A percentile compares a stretch with the other conserved stretches of the same genome.
Conservation (phyloP, 2,797 vertebrate species). For the Macrochelys suwanniensis region DNA sequence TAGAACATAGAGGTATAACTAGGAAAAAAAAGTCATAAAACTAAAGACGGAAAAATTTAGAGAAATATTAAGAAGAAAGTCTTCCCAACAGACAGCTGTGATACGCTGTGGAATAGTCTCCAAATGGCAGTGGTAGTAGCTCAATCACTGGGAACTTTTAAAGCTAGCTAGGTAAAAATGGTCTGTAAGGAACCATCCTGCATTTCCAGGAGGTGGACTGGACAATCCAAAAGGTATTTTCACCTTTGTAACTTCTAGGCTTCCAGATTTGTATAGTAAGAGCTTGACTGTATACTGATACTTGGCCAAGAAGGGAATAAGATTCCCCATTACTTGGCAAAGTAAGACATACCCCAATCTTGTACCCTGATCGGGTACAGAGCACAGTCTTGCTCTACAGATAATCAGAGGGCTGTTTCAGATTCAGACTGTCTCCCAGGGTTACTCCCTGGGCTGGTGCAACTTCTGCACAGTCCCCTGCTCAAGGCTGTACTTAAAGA, state of each 20-base stretch:
- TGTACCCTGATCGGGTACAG: background rate
- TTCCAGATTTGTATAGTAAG: background rate
- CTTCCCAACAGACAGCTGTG: rapidly evolving
- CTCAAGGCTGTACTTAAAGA: background rate
- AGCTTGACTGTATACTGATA: background rate
- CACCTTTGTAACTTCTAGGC: background rate
- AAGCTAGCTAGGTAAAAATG: background rate
- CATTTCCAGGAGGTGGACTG: background rate
- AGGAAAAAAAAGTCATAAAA: background rate
- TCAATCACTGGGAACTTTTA: rapidly evolving
- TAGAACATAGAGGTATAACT: background rate
- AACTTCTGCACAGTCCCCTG: background rate
- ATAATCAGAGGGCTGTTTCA: background rate
- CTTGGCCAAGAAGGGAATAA: background rate
- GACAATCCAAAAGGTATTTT: background rate
- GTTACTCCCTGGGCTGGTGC: background rate
- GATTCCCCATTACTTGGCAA: no score
- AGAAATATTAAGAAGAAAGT: background rate
- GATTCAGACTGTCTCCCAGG: background rate
- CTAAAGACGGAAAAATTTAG: background rate
- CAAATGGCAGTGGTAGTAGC: background rate
- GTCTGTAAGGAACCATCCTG: rapidly evolving
- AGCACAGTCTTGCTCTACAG: background rate
- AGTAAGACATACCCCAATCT: background rate
- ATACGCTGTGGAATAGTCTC: background rate